Percentiles rank a stretch among this genome's conserved stretches.
phyloP scores from a whole-genome alignment of 2,797 vertebrate species.

The Scolopax rusticola region DNA sequence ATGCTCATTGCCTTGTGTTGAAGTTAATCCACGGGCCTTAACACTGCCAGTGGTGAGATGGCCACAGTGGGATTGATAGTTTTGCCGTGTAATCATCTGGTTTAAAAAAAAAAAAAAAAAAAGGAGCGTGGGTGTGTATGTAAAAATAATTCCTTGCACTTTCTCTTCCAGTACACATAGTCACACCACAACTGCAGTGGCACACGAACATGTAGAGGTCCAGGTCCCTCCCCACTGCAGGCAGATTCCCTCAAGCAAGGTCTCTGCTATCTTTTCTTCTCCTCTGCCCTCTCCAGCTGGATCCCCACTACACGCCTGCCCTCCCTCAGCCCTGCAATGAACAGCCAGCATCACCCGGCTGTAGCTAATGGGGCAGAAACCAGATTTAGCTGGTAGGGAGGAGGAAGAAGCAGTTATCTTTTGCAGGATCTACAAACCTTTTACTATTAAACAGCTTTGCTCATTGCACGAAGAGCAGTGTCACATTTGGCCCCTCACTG shows the following conservation, averaged over 20 bases:
- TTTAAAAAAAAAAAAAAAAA: not conserved
- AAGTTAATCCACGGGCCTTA: not conserved
- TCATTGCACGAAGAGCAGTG: not conserved
- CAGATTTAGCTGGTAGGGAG: not conserved
- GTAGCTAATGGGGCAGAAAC: not conserved
- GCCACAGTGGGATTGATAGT: not conserved
- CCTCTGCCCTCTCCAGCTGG: not conserved
- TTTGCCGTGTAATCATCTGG: not conserved
- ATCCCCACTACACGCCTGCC: not conserved
- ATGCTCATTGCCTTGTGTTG: not conserved
- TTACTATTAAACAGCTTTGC: not conserved
- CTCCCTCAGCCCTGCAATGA: not conserved
- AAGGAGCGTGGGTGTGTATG: accelerated
- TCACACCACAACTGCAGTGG: not conserved
- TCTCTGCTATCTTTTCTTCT: not conserved
- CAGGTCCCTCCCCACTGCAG: not conserved
- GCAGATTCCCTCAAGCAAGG: not conserved
- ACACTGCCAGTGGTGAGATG: not conserved
- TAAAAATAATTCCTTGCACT: not conserved
- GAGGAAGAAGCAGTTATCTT: not conserved
- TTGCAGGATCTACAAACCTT: not conserved
- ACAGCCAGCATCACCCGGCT: not conserved
- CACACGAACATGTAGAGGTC: accelerated
- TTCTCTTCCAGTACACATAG: not conserved
- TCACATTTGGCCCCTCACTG: not conserved